Evolutionary conservation across 1,140 invertebrate genomes (phyloP), one percentile per base, ranked within the genome.

Genomic region (Drosophila mojavensis): DNA sequence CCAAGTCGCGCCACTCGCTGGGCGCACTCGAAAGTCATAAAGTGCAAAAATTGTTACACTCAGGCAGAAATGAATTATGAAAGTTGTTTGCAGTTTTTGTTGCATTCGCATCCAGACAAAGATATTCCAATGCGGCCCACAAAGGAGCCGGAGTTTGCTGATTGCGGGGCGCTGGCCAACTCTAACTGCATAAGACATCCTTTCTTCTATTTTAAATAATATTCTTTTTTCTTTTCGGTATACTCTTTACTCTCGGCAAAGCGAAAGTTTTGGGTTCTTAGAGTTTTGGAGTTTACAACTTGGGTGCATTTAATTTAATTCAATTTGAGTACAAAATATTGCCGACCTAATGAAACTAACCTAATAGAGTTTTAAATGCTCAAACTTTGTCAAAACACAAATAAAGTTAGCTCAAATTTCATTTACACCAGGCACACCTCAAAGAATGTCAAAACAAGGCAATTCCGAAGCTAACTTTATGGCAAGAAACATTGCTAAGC

Each of bases 31-130:
- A 88, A 86, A 86, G 83, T 86, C 83, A 83, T 86, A 86, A 86
- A 86, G 83, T 86, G 84, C 83, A 86, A 86, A 86, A 86, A 86
- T 86, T 88, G 83, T 86, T 86, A 86, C 83, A 86, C 83, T 86
- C 83, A 86, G 84, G 84, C 83, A 88, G 83, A 86, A 86, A 86
- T 86, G 83, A 86, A 88, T 86, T 86, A 86, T 86, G 83, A 86
- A 86, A 86, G 83, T 86, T 83, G 76, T 79, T 79, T 77, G 28
- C 66, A 78, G 62, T 66, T 71, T 81, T 62, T 86, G 72, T 85
- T 75, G 66, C 78, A 63, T 66, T 75, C 55, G 58, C 65, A 55
- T 50, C 56, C 33, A 67, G 28, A 58, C 36, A 59, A 47, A 45
- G 28, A 20, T 28, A 67, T 33, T 15, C 20, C 43, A 17, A 51